phyloP scores from a whole-genome alignment of 2,888 invertebrate genomes.

The Choreutis nemorana region DNA sequence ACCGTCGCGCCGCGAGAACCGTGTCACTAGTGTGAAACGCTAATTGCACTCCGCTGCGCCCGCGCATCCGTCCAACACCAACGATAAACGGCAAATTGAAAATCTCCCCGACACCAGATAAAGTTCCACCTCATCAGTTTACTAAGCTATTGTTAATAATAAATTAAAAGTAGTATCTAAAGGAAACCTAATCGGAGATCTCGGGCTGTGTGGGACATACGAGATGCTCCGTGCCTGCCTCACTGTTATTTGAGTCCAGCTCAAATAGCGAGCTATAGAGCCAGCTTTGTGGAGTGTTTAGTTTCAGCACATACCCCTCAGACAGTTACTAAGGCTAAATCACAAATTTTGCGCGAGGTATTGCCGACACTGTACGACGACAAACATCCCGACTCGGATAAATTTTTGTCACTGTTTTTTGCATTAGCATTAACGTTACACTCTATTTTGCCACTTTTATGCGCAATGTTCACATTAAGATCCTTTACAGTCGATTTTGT shows the following conservation, averaged over 20 bases:
- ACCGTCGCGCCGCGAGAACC: slow-evolving; percentile 49
- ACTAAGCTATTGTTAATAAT: slow-evolving; percentile 62
- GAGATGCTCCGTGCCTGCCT: slow-evolving; percentile 55
- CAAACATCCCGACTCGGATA: slow-evolving; percentile 41
- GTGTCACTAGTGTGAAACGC: slow-evolving; percentile 65
- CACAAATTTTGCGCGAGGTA: slow-evolving; percentile 54
- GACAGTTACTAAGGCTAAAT: slow-evolving; percentile 63
- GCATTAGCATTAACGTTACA: slow-evolving; percentile 36
- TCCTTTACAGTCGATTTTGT: slow-evolving; percentile 36
- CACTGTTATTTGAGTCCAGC: slow-evolving; percentile 57
- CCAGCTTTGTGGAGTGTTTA: slow-evolving; percentile 34
- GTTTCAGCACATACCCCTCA: slow-evolving; percentile 46
- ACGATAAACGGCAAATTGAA: slow-evolving; percentile 40
- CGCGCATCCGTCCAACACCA: slow-evolving; percentile 29
- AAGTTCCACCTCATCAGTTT: slow-evolving; percentile 54
- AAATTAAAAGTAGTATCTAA: slow-evolving; percentile 64
- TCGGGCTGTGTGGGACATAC: slow-evolving; percentile 47
- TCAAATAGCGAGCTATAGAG: slow-evolving; percentile 57
- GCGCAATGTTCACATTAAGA: slow-evolving; percentile 51
- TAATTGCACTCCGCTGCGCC: slow-evolving; percentile 46
- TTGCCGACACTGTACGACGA: slow-evolving; percentile 29
- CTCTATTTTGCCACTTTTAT: slow-evolving; percentile 41
- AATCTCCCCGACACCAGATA: slow-evolving; percentile 39
- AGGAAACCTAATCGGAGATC: slow-evolving; percentile 67
- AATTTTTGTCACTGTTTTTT: slow-evolving; percentile 41